phyloP scores from a whole-genome alignment of 2,113 vertebrate genomes.

The Synchiropus splendidus region DNA sequence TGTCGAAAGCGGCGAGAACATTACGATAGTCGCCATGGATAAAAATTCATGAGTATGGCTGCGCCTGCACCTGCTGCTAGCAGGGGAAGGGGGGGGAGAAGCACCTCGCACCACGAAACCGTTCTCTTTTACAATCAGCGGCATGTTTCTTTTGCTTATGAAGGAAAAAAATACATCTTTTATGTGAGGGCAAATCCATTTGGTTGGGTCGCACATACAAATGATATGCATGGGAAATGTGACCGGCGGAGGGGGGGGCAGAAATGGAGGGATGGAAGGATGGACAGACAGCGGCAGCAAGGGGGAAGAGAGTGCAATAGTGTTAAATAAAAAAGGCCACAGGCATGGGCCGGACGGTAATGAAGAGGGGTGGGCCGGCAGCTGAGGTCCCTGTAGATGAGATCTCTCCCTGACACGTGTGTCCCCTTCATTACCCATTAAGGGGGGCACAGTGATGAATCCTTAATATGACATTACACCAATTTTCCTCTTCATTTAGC shows the following conservation, averaged over 20 bases:
- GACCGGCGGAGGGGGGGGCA: slow-evolving; percentile 9
- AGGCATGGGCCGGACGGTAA: slow-evolving; percentile 55
- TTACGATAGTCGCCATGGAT: slow-evolving; percentile 15
- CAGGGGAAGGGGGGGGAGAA: slow-evolving; percentile 1
- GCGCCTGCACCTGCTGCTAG: slow-evolving; percentile 33
- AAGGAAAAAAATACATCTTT: slow-evolving; percentile 44
- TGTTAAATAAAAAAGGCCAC: slow-evolving; percentile 59
- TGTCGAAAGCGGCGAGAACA: slow-evolving; percentile 16
- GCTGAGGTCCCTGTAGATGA: slow-evolving; percentile 65
- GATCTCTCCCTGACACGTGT: slow-evolving; percentile 61
- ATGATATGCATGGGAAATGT: slow-evolving; percentile 45
- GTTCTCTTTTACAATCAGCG: slow-evolving; percentile 40
- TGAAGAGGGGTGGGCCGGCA: slow-evolving; percentile 60
- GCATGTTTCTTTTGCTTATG: slow-evolving; percentile 44
- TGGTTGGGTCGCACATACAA: slow-evolving; percentile 39
- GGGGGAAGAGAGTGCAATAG: slow-evolving; percentile 33
- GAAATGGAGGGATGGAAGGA: neutral
- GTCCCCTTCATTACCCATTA: slow-evolving; percentile 64
- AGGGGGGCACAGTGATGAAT: slow-evolving; percentile 89
- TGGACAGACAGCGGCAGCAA: slow-evolving; percentile 9
- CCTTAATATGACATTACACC: slow-evolving; percentile 98
- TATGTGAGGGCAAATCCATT: slow-evolving; percentile 52
- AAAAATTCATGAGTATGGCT: slow-evolving; percentile 33
- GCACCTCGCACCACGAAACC: slow-evolving; percentile 18
- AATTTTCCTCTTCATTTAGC: slow-evolving; percentile 99